Evolutionary conservation across 2,888 invertebrate species (phyloP), one percentile per base, ranked within the genome.

Genomic region (Noctua janthe): DNA sequence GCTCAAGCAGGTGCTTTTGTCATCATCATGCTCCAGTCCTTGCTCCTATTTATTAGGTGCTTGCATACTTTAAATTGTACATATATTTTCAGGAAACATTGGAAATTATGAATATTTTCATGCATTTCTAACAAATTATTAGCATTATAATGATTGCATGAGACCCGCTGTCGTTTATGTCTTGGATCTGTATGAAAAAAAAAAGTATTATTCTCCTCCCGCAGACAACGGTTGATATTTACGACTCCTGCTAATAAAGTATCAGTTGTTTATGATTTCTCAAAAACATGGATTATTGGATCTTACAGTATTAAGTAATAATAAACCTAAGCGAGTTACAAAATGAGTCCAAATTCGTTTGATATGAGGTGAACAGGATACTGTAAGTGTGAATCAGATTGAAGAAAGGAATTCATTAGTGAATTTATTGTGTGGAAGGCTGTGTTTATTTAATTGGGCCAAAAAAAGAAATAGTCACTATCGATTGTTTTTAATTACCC

Each of bases 181-280:
- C 87, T 84, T 82, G 51, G 64, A 51, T 77, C 88, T 74, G 8
- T 29, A 13, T 23, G 17, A 69, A 59, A 59, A 71, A 59, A 71
- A 76, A 74, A 78, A 72, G 81, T 77, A 43, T 84, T 80, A 71
- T 76, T 80, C 73, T 80, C 74, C 47, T 66, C 64, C 66, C 84
- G 88, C 84, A 84, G 87, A 88, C 89, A 89, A 75, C 83, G 78
- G 82, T 74, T 71, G 56, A 87, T 90, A 90, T 92, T 92, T 92
- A 92, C 81, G 92, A 90, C 87, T 84, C 84, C 83, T 78, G 72
- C 85, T 83, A 90, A 90, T 91, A 92, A 92, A 92, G 80, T 85
- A 88, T 87, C 84, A 79, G 86, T 90, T 89, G 89, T 91, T 92
- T 91, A 92, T 88, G 91, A 87, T 87, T 91, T 90, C 86, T 87